Percentiles rank a stretch among this genome's conserved stretches.
These are phyloP conservation scores for Polypedilum vanderplanki DNA, from an alignment of 1,140 invertebrate species.

Conservation along the genomic window DNA sequence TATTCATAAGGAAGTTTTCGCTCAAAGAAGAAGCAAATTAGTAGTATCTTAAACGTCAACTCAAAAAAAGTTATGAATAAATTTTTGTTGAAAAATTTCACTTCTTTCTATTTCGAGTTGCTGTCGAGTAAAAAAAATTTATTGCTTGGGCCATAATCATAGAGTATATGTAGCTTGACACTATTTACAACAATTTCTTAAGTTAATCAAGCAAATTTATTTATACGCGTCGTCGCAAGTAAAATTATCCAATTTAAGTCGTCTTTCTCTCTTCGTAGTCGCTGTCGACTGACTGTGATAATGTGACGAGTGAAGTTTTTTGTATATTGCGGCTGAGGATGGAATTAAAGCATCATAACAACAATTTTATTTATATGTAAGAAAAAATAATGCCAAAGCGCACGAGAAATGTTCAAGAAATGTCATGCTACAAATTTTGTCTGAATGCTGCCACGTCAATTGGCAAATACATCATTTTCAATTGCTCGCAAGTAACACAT, in stretches of 20 bases:
- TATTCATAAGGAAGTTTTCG: no score
- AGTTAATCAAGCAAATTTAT: constrained; percentile 18
- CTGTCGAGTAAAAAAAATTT: not conserved
- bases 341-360: not conserved
- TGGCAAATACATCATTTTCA: not conserved
- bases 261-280: not conserved
- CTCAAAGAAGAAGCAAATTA: no score
- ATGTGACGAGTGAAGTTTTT: not conserved
- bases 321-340: not conserved
- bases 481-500: not conserved
- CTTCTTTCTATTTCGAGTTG: not conserved
- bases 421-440: not conserved
- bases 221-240: constrained; percentile 15
- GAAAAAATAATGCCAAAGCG: not conserved
- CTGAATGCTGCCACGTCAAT: no score
- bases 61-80: no score
- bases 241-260: constrained; percentile 28
- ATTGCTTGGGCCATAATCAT: not conserved
- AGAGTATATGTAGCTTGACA: constrained; percentile 1
- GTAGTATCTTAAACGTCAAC: no score
- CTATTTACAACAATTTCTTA: constrained; percentile 15
- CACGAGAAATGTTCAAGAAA: not conserved
- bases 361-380: not conserved
- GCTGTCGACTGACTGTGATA: not conserved
- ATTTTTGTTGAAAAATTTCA: no score